phyloP scores from a whole-genome alignment of 1,140 invertebrate genomes.

The Drosophila ironensis region DNA sequence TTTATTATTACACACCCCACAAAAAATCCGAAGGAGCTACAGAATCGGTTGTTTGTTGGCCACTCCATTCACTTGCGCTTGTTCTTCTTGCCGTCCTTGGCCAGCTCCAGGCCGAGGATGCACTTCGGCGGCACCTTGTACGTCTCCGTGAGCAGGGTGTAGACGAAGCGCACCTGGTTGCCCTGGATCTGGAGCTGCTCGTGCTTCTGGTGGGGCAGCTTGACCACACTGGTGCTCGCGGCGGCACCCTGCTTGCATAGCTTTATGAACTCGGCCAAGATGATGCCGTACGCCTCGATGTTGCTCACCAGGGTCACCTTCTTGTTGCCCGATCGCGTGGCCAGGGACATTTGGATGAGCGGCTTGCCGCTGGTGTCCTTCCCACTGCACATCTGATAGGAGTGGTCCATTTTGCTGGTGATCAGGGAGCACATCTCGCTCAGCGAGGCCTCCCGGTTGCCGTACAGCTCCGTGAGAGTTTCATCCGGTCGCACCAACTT shows the following conservation, averaged over 20 bases:
- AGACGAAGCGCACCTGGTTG: slow-evolving; percentile 92
- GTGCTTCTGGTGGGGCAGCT: slow-evolving; percentile 87
- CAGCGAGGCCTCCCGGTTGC: slow-evolving; percentile 83
- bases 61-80: slow-evolving; percentile 65
- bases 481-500: slow-evolving; percentile 81
- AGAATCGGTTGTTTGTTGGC: slow-evolving; percentile 18
- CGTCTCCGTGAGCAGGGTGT: slow-evolving; percentile 87
- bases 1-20: slow-evolving; percentile 60
- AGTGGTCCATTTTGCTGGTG: slow-evolving; percentile 88
- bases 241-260: slow-evolving; percentile 92
- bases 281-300: slow-evolving; percentile 92
- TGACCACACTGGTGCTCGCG: slow-evolving; percentile 92
- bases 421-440: slow-evolving; percentile 89
- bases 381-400: slow-evolving; percentile 85
- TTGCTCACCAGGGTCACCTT: slow-evolving; percentile 95
- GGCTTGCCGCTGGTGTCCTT: slow-evolving; percentile 88
- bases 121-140: slow-evolving; percentile 87
- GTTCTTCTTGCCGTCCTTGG: slow-evolving; percentile 85
- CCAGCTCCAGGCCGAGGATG: slow-evolving; percentile 86
- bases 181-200: slow-evolving; percentile 94
- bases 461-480: slow-evolving; percentile 75
- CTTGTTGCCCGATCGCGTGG: slow-evolving; percentile 92
- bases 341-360: slow-evolving; percentile 90
- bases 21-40: neutral
- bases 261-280: slow-evolving; percentile 89